A percentile compares a stretch with the other conserved stretches of the same genome.
phyloP scores from a whole-genome alignment of 2,113 vertebrate species.

The Petaurus breviceps region DNA sequence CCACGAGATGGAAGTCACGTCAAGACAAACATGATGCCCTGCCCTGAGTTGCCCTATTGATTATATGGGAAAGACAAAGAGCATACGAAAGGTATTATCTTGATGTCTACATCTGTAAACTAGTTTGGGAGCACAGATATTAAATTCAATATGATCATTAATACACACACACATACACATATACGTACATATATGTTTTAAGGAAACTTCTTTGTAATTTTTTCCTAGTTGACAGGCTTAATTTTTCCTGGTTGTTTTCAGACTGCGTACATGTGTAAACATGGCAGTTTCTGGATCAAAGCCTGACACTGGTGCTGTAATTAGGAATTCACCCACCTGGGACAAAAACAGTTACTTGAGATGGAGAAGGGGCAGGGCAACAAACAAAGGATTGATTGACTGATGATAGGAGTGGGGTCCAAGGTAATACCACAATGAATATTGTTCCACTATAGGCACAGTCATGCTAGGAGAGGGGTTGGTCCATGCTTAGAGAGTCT shows the following conservation, averaged over 20 bases:
- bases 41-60: neutral
- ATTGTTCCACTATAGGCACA: neutral
- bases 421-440: neutral
- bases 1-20: neutral
- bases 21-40: neutral
- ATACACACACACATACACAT: neutral
- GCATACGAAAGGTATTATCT: slow-evolving; percentile 2
- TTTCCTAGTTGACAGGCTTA: neutral
- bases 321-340: neutral
- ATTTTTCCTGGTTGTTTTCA: neutral
- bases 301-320: neutral
- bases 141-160: neutral
- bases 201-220: neutral
- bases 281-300: neutral
- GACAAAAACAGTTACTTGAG: neutral
- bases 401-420: neutral
- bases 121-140: slow-evolving; percentile 1
- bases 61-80: neutral
- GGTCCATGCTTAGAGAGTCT: neutral
- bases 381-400: neutral
- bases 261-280: neutral
- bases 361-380: neutral
- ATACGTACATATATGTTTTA: neutral
- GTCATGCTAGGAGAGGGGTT: neutral
- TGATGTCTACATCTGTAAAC: neutral